Percentiles rank a stretch among this genome's conserved stretches.
phyloP scores from a whole-genome alignment of 2,888 invertebrate species.

The Argynnis bischoffii region DNA sequence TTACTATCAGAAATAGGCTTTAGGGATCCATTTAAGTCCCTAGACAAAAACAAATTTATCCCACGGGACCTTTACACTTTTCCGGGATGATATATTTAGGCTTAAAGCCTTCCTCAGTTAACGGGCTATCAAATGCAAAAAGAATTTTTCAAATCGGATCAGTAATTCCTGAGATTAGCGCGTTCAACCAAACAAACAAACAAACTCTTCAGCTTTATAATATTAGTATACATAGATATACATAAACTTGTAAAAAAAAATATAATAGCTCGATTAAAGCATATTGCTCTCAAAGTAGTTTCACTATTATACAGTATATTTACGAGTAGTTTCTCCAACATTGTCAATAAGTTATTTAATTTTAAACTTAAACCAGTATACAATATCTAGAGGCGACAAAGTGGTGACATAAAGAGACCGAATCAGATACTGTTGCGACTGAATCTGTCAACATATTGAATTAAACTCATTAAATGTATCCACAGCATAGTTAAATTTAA shows the following conservation, averaged over 20 bases:
- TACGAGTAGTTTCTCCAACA: neutral
- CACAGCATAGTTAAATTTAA: conserved; percentile 21
- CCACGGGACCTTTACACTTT: no score
- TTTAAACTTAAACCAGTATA: conserved; percentile 27
- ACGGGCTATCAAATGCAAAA: no score
- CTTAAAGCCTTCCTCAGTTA: no score
- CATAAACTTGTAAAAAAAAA: neutral
- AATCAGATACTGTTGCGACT: conserved; percentile 24
- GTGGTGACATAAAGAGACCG: conserved; percentile 30
- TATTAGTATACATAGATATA: no score
- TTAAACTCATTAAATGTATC: conserved; percentile 9
- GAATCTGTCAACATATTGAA: conserved; percentile 23
- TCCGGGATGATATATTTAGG: no score
- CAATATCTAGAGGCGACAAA: conserved; percentile 32
- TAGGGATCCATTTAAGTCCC: no score
- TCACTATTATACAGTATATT: neutral
- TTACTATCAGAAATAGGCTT: no score
- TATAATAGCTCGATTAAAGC: neutral
- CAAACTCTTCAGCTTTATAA: no score
- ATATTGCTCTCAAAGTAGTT: neutral
- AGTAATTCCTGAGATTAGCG: no score
- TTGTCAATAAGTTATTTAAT: conserved; percentile 24
- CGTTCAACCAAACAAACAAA: no score
- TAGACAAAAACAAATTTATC: no score
- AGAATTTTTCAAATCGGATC: no score